These are phyloP conservation scores for Acanthurus tractus DNA, from an alignment of 2,797 vertebrate genomes.

Conservation along the genomic window DNA sequence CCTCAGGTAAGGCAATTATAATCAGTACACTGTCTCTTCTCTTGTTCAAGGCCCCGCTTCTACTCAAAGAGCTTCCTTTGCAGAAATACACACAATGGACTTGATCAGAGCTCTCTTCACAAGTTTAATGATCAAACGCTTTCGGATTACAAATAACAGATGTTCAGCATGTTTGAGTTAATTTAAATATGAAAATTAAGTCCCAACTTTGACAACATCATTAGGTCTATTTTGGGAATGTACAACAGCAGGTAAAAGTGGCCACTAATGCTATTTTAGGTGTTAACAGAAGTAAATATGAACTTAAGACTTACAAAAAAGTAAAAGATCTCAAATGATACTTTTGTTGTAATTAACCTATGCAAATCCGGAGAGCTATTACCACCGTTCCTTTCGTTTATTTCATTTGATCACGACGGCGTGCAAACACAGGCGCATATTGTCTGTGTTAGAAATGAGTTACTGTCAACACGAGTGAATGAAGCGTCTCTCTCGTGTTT, in stretches of 20 bases:
- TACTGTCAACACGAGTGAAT: conserved; percentile 42
- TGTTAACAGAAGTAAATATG: conserved; percentile 35
- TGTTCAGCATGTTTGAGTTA: conserved; percentile 42
- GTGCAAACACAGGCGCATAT: conserved; percentile 23
- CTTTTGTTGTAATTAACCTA: conserved; percentile 16
- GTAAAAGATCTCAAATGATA: not conserved
- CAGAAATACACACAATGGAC: conserved; percentile 39
- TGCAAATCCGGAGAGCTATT: conserved; percentile 34
- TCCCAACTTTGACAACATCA: conserved; percentile 20
- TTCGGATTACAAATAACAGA: conserved; percentile 64
- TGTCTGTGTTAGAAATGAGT: conserved; percentile 32
- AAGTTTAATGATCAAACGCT: conserved; percentile 65
- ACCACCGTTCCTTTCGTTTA: conserved; percentile 28
- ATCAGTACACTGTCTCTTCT: conserved; percentile 42
- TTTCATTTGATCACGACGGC: conserved; percentile 37
- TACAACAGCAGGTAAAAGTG: conserved; percentile 9
- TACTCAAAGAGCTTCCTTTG: conserved; percentile 51
- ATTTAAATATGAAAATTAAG: conserved; percentile 33
- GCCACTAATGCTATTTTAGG: conserved; percentile 25
- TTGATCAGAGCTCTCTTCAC: conserved; percentile 59
- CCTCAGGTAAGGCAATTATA: conserved; percentile 80
- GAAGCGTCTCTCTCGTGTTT: conserved; percentile 44
- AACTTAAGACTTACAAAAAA: conserved; percentile 12
- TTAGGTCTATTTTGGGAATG: conserved; percentile 47
- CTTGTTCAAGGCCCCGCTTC: conserved; percentile 50